Percentiles rank a stretch among this genome's conserved stretches.
phyloP scores from a whole-genome alignment of 30 jellyfish, hydroid and myxozoan genomes.

The Turritopsis rubra region DNA sequence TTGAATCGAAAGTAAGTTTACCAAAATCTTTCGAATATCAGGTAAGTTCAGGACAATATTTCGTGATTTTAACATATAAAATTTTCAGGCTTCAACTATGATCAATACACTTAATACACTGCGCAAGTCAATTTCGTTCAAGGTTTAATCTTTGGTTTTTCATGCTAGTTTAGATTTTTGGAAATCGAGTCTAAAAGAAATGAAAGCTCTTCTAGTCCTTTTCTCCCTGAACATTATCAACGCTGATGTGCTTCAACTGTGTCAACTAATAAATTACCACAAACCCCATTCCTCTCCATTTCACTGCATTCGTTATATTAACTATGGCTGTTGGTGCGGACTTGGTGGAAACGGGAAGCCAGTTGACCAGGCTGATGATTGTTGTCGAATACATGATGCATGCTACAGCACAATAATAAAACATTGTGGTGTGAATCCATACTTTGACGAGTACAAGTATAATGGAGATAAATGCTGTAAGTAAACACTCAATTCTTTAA shows the following conservation, averaged over 20 bases:
- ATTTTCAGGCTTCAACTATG: no score
- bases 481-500: no score
- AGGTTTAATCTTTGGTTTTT: no score
- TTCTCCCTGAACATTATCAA: not conserved
- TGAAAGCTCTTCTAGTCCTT: not conserved
- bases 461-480: conserved; percentile 66
- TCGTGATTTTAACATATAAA: no score
- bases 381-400: conserved; percentile 79
- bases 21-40: no score
- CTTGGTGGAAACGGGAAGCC: conserved; percentile 94
- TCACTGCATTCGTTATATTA: conserved; percentile 64
- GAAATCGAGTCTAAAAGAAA: no score
- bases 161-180: no score
- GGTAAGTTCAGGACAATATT: no score
- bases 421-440: conserved; percentile 49
- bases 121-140: no score
- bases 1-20: no score
- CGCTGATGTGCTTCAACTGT: not conserved
- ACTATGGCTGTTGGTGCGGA: conserved; percentile 95
- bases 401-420: conserved; percentile 53
- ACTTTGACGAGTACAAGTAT: conserved; percentile 41
- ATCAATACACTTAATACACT: no score
- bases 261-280: not conserved
- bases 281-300: not conserved
- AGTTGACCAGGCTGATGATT: conserved; percentile 61